Evolutionary conservation across 1,140 invertebrate genomes (phyloP).

Genomic region (Bombus superbus): DNA sequence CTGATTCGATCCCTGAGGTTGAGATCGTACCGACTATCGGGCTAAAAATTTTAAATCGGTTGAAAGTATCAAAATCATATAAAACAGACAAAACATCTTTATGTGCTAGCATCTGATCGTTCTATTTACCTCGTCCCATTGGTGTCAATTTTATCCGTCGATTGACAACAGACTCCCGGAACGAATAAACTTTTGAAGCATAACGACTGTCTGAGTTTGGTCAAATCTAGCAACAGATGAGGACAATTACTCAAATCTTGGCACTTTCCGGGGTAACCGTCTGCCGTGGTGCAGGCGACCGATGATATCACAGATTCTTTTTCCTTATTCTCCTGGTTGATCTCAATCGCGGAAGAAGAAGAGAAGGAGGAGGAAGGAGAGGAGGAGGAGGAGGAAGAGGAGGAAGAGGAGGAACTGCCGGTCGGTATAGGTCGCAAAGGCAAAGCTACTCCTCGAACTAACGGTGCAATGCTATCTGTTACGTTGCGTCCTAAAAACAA

Average conservation of each 20-base stretch:
- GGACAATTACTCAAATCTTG: slow-evolving; percentile 95
- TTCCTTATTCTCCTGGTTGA: slow-evolving; percentile 68
- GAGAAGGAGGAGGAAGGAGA: background rate
- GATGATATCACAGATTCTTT: slow-evolving; percentile 68
- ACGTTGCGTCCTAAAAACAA: slow-evolving; percentile 84
- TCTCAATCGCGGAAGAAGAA: slow-evolving; percentile 66
- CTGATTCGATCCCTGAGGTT: slow-evolving; percentile 32
- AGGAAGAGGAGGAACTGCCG: background rate
- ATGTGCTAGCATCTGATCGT: no score
- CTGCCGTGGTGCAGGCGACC: slow-evolving; percentile 90
- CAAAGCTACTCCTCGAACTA: slow-evolving; percentile 87
- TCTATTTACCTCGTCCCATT: background rate
- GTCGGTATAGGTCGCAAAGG: slow-evolving; percentile 80
- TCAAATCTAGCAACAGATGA: slow-evolving; percentile 91
- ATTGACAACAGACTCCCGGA: slow-evolving; percentile 95
- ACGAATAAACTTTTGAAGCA: slow-evolving; percentile 96
- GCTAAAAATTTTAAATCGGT: slow-evolving; percentile 47
- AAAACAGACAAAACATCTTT: no score
- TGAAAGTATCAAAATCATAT: no score
- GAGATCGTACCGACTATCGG: slow-evolving; percentile 36
- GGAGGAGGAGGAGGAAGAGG: background rate
- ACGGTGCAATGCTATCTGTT: slow-evolving; percentile 89
- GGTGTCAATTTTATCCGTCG: slow-evolving; percentile 74
- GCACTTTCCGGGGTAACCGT: slow-evolving; percentile 90
- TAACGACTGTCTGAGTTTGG: slow-evolving; percentile 91